Evolutionary conservation across 2,888 invertebrate genomes (phyloP).

Genomic region (Drosophila infuscata): DNA sequence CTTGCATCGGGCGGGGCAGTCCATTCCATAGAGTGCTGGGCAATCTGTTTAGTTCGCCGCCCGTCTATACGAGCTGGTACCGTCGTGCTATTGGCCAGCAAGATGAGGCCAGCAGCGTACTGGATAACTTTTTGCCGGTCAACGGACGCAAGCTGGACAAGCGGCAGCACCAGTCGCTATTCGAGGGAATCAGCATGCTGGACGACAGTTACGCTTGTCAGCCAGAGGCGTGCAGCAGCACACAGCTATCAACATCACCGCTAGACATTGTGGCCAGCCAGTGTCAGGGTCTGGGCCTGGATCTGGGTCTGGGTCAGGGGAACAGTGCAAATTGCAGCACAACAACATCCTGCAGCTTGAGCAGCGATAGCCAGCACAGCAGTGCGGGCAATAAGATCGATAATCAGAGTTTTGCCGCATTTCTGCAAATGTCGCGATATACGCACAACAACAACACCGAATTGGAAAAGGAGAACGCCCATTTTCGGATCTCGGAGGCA

Average conservation of each 20-base stretch:
- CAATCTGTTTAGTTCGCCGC: constrained; percentile 79
- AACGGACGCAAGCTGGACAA: constrained; percentile 82
- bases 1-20: constrained; percentile 58
- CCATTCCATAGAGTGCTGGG: constrained; percentile 77
- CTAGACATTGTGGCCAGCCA: constrained; percentile 50
- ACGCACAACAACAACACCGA: constrained; percentile 90
- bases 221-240: constrained; percentile 2
- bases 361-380: constrained; percentile 55
- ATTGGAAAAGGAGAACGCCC: constrained; percentile 93
- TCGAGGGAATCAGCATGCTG: constrained; percentile 79
- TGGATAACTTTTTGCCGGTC: constrained; percentile 80
- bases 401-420: constrained; percentile 90
- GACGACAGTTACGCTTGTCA: constrained; percentile 51
- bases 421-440: constrained; percentile 90
- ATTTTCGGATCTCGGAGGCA: constrained; percentile 93
- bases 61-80: constrained; percentile 79
- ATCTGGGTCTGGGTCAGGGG: neutral
- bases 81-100: constrained; percentile 32
- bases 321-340: constrained; percentile 35
- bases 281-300: neutral
- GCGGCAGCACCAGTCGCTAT: constrained; percentile 75
- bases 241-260: constrained; percentile 30
- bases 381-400: constrained; percentile 50
- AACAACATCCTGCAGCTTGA: constrained; percentile 40
- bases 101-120: constrained; percentile 56